Percentiles rank a stretch among this genome's conserved stretches.
phyloP scores from a whole-genome alignment of 1,140 invertebrate species.

The Drosophila novamexicana region DNA sequence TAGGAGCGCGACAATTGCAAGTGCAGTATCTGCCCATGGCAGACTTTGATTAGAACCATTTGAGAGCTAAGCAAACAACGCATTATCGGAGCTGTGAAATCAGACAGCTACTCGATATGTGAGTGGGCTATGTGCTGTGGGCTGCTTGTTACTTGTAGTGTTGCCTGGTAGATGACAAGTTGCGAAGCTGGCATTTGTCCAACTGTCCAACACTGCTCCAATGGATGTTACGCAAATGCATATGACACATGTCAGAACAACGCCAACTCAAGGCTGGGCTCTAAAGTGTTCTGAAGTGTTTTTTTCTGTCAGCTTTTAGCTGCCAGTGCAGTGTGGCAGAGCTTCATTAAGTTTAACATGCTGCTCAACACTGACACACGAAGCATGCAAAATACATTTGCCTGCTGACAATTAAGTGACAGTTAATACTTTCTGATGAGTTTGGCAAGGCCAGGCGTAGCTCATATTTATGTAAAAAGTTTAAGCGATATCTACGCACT shows the following conservation, averaged over 20 bases:
- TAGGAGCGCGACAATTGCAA: neutral
- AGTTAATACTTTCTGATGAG: constrained; percentile 69
- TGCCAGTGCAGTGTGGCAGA: constrained; percentile 27
- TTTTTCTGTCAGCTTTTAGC: constrained; percentile 23
- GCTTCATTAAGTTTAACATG: constrained; percentile 65
- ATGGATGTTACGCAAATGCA: constrained; percentile 65
- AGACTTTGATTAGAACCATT: constrained; percentile 10
- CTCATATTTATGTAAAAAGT: constrained; percentile 26
- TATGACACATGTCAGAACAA: constrained; percentile 69
- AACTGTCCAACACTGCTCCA: constrained; percentile 42
- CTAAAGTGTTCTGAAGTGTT: constrained; percentile 46
- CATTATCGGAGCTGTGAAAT: constrained; percentile 62
- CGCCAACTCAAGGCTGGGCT: constrained; percentile 22
- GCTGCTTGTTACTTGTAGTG: constrained; percentile 5
- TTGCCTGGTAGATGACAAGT: constrained; percentile 19
- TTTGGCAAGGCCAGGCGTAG: constrained; percentile 37
- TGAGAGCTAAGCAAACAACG: constrained; percentile 47
- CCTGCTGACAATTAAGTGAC: constrained; percentile 72
- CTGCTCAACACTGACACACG: constrained; percentile 19
- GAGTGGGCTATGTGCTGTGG: constrained; percentile 3
- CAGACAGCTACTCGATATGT: constrained; percentile 65
- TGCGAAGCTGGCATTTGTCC: constrained; percentile 30
- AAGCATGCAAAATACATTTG: constrained; percentile 34
- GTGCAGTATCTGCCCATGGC: neutral
- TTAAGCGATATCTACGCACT: constrained; percentile 10